Base-by-base conservation (phyloP, 2,113 vertebrate genomes). In the Phycodurus eques region DNA sequence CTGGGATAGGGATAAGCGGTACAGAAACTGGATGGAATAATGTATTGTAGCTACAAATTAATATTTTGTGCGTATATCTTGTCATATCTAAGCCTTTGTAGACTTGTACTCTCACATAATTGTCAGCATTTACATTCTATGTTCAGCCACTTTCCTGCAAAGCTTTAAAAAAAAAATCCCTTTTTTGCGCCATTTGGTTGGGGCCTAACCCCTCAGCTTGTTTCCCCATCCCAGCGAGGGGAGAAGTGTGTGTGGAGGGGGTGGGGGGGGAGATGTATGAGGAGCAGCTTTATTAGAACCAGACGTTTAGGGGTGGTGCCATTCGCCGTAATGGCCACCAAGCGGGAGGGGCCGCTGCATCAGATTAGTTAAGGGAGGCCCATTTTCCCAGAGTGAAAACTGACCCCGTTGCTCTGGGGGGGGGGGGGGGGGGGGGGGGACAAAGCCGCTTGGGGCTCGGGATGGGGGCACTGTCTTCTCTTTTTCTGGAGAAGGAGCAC, bases 211-310 rank as follows among this genome's bases (percentile, higher is more conserved):
- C 80, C 89, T 80, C 78, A 76, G 71, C 80, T 86, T 82, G 74
- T 86, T 85, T 77, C 85, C 80, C 67, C 47, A 73, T 70, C 71
- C 74, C 75, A 57, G 75, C 8, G 69, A 39, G 54, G 49, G 68
- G 14, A 15, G 8, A 17, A 39, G 35, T 39, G 35, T 39, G 35
- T 39, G 35, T 39, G 35, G 3, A 75, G 42, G 44, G 72, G 42
- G 47, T 27, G 53, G 64, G 68, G 65, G 70, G 71, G n/a, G 74
- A 75, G 84, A 81, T 73, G 80, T 82, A 83, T 62, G 79, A 87
- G 84, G 83, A 84, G 85, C 82, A 86, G 75, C 81, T 89, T 92
- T 91, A 93, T 93, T 91, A 91, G 84, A 93, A 92, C 77, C 92
- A 93, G 91, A 90, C 90, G 75, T 88, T 88, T 81, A 73, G 81